These are phyloP conservation scores for Laticauda laticaudata DNA, from an alignment of 2,113 vertebrate genomes.

Conservation along the genomic window DNA sequence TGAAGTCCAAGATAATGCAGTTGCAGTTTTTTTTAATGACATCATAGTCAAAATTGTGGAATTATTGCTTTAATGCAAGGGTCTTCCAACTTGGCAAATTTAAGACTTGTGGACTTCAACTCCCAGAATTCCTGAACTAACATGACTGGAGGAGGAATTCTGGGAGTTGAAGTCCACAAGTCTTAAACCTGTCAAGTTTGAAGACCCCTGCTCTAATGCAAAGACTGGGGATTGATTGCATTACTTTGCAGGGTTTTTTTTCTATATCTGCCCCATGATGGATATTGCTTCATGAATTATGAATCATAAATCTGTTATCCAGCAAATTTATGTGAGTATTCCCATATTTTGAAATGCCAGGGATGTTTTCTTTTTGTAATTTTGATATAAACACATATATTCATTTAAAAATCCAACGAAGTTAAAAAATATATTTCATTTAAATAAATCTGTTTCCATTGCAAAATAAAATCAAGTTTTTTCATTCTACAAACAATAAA, in stretches of 20 bases:
- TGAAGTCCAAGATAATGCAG: background rate
- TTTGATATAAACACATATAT: background rate
- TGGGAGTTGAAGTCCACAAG: no score
- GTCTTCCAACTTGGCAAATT: no score
- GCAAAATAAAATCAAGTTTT: background rate
- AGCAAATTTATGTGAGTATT: background rate
- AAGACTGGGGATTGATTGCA: background rate
- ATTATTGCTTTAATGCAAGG: background rate
- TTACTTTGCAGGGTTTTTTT: background rate
- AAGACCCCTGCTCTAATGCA: background rate
- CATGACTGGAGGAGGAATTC: no score
- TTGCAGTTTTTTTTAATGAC: background rate
- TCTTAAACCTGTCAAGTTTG: no score
- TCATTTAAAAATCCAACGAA: background rate
- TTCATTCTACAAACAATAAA: background rate
- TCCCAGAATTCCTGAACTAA: no score
- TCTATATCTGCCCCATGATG: background rate
- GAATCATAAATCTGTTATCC: background rate
- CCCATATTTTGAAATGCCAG: background rate
- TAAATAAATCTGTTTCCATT: background rate
- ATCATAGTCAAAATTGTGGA: background rate
- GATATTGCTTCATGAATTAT: background rate
- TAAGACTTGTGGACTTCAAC: no score
- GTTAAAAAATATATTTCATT: background rate
- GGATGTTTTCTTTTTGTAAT: background rate